A percentile compares a stretch with the other conserved stretches of the same genome.
phyloP scores from a whole-genome alignment of 2,888 invertebrate species.

The Drosophila recens region DNA sequence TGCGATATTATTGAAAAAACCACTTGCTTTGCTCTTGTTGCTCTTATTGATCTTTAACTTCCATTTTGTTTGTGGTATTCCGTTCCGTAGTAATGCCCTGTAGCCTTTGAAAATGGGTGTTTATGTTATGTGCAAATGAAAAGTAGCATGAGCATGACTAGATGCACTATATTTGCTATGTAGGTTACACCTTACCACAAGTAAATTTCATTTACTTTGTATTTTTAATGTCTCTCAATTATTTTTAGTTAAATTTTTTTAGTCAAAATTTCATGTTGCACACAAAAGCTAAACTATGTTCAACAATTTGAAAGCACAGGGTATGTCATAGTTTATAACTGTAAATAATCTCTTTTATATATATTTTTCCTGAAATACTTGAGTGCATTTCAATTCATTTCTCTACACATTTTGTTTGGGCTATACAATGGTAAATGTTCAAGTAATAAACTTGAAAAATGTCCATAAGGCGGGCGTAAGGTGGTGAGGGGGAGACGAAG shows the following conservation, averaged over 20 bases:
- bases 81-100: slow-evolving; percentile 22
- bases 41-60: slow-evolving; percentile 57
- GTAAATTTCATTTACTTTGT: too few relatives aligned
- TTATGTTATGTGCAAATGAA: neutral
- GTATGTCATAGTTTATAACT: slow-evolving; percentile 8
- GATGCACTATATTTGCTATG: too few relatives aligned
- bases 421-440: slow-evolving; percentile 65
- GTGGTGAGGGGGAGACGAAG: neutral
- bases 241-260: too few relatives aligned
- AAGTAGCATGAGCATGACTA: too few relatives aligned
- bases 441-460: slow-evolving; percentile 76
- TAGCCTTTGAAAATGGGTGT: neutral
- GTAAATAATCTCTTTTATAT: neutral
- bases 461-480: slow-evolving; percentile 27
- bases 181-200: too few relatives aligned
- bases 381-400: slow-evolving; percentile 63
- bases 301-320: neutral
- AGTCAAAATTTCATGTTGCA: too few relatives aligned
- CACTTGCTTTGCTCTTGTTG: slow-evolving; percentile 36
- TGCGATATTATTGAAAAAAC: slow-evolving; percentile 66
- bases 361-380: slow-evolving; percentile 43
- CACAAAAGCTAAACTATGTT: neutral
- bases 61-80: slow-evolving; percentile 35
- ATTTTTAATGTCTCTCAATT: too few relatives aligned
- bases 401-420: slow-evolving; percentile 41